Base-by-base conservation (phyloP, 2,113 vertebrate genomes). In the Aegithalos caudatus region DNA sequence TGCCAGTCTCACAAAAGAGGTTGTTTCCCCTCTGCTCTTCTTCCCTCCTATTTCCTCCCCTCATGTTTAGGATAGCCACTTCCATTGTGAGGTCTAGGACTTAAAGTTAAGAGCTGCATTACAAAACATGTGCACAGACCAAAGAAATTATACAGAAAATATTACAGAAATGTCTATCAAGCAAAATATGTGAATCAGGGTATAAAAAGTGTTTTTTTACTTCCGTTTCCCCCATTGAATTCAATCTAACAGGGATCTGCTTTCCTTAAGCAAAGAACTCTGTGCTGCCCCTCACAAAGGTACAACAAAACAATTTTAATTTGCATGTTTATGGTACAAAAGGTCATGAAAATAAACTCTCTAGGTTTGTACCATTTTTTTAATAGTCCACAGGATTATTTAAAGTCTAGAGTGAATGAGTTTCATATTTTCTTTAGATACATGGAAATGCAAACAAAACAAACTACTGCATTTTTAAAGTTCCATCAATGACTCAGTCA, bases 381-480 rank as follows among this genome's bases (percentile, higher is more conserved):
- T 61, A 84, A 84, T 76, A 95, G 90, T 85, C 79, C 92, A 72
- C 28, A 89, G 76, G 76, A 94, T 92, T 29, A 88, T 70, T 92
- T 65, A 38, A 86, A 85, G 1, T 35, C 56, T 38, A 37, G 62
- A n/a, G 56, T 44, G 54, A 77, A 87, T 96, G n/a, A n/a, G n/a
- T 92, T 88, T 78, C 61, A 73, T 57, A 65, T 95, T 96, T 95
- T 80, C 48, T 82, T 96, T 81, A 94, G 66, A 67, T 88, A 90
- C 29, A 85, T 96, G 66, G 64, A 93, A 97, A 88, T 95, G 70
- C 11, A 96, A 92, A 95, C 74, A 94, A 94, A 97, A 67, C 38
- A 96, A 94, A 33, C 29, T 64, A 94, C 44, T 65, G 33, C 18
- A 71, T 71, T 71, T 93, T 50, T 84, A 85, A 69, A 89, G 23